Evolutionary conservation across 2,888 invertebrate genomes (phyloP).

Genomic region (Chamaedrilus cognettii): DNA sequence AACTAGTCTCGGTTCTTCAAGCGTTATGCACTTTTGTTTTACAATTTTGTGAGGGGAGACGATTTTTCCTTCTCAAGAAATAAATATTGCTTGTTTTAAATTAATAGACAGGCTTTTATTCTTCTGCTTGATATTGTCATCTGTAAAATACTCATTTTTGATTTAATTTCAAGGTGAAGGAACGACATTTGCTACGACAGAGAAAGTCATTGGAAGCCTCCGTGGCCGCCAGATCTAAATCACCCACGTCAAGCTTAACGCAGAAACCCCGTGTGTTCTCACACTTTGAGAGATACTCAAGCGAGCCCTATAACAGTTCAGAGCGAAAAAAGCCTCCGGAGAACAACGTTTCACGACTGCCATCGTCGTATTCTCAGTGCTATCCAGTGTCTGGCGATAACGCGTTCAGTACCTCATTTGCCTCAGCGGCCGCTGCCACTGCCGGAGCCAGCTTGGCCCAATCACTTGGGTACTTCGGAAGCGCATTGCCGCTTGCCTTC

Average conservation of each 20-base stretch:
- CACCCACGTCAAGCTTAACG: neutral
- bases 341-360: neutral
- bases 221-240: slow-evolving; percentile 40
- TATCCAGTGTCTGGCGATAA: neutral
- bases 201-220: slow-evolving; percentile 52
- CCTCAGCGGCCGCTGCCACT: slow-evolving; percentile 3
- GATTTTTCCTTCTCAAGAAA: too few relatives aligned
- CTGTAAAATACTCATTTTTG: too few relatives aligned
- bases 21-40: too few relatives aligned
- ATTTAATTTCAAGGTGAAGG: too few relatives aligned
- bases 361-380: neutral
- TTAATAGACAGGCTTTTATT: too few relatives aligned
- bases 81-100: too few relatives aligned
- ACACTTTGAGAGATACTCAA: too few relatives aligned
- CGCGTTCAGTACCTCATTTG: neutral
- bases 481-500: slow-evolving; percentile 17
- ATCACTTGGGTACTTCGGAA: neutral
- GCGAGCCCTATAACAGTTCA: too few relatives aligned
- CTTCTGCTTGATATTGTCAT: too few relatives aligned
- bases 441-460: neutral
- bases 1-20: too few relatives aligned
- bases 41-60: too few relatives aligned
- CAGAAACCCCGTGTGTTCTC: too few relatives aligned
- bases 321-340: neutral
- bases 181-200: slow-evolving; percentile 78